Evolutionary conservation across 2,888 invertebrate species (phyloP).

Genomic region (Falcaria lacertinaria): DNA sequence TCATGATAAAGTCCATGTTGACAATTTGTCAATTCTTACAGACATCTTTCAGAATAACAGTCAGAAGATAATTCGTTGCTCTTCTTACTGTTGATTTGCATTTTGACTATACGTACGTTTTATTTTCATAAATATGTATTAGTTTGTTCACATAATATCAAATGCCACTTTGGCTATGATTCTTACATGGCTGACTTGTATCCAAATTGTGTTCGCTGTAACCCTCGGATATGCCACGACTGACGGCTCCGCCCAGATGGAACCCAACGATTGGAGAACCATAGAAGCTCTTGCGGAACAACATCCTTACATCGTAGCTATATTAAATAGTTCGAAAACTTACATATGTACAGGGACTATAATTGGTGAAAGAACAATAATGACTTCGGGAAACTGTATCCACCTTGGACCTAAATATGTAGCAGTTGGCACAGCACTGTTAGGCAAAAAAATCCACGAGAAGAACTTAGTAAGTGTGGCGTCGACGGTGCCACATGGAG

Average conservation of each 20-base stretch:
- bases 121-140: conserved; percentile 7
- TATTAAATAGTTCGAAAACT: conserved; percentile 33
- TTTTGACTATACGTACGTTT: conserved; percentile 10
- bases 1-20: not conserved
- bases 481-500: conserved; percentile 33
- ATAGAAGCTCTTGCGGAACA: conserved; percentile 51
- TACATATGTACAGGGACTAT: conserved; percentile 53
- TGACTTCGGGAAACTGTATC: conserved; percentile 57
- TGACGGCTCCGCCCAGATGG: conserved; percentile 2
- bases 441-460: conserved; percentile 22
- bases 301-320: conserved; percentile 49
- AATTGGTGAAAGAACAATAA: conserved; percentile 36
- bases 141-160: conserved; percentile 5
- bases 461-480: conserved; percentile 35
- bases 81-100: not conserved
- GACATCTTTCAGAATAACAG: not conserved
- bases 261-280: conserved; percentile 28
- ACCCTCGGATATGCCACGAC: conserved; percentile 3
- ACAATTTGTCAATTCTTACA: not conserved
- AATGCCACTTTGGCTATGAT: conserved; percentile 34
- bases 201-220: conserved; percentile 18
- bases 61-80: not conserved
- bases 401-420: conserved; percentile 32
- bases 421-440: conserved; percentile 38
- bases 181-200: conserved; percentile 24